phyloP scores from a whole-genome alignment of 1,140 invertebrate species.

The Bombus cullumanus region DNA sequence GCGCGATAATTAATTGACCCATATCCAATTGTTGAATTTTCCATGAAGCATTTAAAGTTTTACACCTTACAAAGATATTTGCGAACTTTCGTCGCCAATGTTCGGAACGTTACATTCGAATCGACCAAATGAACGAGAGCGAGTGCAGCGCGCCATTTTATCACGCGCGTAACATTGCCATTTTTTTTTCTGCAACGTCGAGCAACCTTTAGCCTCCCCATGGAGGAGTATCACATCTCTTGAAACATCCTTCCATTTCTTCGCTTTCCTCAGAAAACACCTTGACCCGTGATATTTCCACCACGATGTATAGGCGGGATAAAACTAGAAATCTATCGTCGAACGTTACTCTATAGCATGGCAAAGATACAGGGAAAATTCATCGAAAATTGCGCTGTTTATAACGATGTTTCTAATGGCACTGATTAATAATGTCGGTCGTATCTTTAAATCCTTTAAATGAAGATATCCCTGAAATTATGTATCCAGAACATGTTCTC shows the following conservation, averaged over 20 bases:
- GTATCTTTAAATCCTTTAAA: background rate
- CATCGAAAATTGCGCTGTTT: background rate
- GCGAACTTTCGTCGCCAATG: background rate
- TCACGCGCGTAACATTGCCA: background rate
- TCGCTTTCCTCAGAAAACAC: background rate
- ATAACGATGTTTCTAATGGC: no score
- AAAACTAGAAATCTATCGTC: background rate
- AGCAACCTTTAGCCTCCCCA: background rate
- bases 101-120: background rate
- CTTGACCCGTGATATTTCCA: constrained; percentile 33
- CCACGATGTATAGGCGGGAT: background rate
- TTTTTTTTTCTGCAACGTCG: background rate
- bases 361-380: background rate
- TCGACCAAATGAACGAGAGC: background rate
- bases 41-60: background rate
- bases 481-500: no score
- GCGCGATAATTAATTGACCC: no score
- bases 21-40: background rate
- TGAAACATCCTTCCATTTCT: constrained; percentile 23
- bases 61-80: background rate
- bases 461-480: no score
- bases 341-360: background rate
- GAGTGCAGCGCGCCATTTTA: background rate
- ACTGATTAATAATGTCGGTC: no score
- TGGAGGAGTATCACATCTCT: background rate